A percentile compares a stretch with the other conserved stretches of the same genome.
Conservation (phyloP, 2,888 invertebrate genomes). For the Ochlodes sylvanus region DNA sequence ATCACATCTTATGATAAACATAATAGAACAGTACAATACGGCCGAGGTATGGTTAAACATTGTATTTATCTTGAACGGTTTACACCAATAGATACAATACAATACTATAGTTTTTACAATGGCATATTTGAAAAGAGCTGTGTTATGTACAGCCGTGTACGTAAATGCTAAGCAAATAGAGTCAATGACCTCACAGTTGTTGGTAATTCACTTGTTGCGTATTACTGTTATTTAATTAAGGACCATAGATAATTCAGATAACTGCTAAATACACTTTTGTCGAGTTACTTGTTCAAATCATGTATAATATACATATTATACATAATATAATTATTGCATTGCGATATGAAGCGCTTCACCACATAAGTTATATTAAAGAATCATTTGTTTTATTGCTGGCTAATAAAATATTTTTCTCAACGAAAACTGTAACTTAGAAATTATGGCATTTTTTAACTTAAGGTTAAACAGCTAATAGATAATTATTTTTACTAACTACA, state of each 20-base stretch:
- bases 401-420: too few relatives aligned
- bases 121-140: constrained; percentile 65
- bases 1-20: constrained; percentile 65
- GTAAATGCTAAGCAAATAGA: constrained; percentile 62
- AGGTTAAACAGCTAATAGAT: too few relatives aligned
- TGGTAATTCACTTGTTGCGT: constrained; percentile 51
- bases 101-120: constrained; percentile 67
- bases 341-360: background rate
- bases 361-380: background rate
- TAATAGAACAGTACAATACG: constrained; percentile 64
- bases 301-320: too few relatives aligned
- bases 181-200: constrained; percentile 62
- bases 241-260: constrained; percentile 27
- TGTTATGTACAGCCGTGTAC: constrained; percentile 61
- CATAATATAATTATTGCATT: background rate
- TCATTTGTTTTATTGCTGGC: too few relatives aligned
- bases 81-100: constrained; percentile 61
- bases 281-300: background rate
- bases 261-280: background rate
- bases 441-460: too few relatives aligned
- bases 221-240: constrained; percentile 40
- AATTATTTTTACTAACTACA: too few relatives aligned
- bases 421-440: too few relatives aligned
- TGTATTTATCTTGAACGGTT: constrained; percentile 68
- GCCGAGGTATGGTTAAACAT: constrained; percentile 56